These are phyloP conservation scores for Tamandua tetradactyla DNA, from an alignment of 2,797 vertebrate genomes.

Conservation along the genomic window DNA sequence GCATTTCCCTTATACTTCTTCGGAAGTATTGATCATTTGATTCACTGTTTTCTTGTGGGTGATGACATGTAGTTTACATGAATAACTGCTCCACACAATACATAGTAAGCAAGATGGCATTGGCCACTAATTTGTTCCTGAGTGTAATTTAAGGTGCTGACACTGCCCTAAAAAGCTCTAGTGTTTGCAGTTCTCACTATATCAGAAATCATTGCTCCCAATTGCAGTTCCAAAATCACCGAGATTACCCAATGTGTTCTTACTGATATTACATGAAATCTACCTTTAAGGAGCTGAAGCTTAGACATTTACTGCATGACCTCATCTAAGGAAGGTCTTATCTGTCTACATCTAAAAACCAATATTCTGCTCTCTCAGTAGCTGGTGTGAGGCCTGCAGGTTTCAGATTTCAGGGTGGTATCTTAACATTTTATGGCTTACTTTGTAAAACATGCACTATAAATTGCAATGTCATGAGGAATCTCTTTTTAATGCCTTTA, in stretches of 20 bases:
- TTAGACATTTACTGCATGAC: slow-evolving; percentile 30
- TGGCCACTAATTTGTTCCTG: not conserved
- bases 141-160: slow-evolving; percentile 38
- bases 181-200: not conserved
- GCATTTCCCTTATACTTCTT: not conserved
- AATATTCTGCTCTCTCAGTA: slow-evolving; percentile 44
- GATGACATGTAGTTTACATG: not conserved
- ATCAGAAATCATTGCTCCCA: slow-evolving; percentile 45
- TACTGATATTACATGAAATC: not conserved
- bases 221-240: slow-evolving; percentile 8
- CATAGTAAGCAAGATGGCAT: not conserved
- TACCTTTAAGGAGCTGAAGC: not conserved
- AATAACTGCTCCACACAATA: not conserved
- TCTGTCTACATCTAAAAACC: slow-evolving; percentile 13
- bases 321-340: not conserved
- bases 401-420: slow-evolving; percentile 27
- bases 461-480: slow-evolving; percentile 64
- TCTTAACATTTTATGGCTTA: slow-evolving; percentile 64
- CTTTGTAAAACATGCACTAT: slow-evolving; percentile 61
- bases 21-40: not conserved
- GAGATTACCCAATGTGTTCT: not conserved
- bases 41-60: not conserved
- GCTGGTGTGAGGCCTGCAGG: not conserved
- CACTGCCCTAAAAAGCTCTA: not conserved
- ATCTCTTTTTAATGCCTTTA: slow-evolving; percentile 68